phyloP scores from a whole-genome alignment of 2,888 invertebrate genomes.

The Papilio gigon region DNA sequence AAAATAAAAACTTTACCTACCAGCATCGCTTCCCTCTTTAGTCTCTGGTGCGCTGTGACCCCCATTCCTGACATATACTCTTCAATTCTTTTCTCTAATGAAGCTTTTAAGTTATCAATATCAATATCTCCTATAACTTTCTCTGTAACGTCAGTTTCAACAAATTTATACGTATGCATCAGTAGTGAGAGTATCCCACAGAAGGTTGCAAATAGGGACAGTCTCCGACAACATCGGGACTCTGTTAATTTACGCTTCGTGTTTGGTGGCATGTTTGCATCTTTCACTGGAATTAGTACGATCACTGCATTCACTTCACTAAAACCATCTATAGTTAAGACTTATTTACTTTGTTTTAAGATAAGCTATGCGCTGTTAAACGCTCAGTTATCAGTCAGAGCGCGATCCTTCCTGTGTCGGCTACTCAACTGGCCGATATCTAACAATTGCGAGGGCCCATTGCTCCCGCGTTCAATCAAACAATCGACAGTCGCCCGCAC shows the following conservation, averaged over 20 bases:
- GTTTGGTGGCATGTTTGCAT: constrained; percentile 40
- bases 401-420: constrained; percentile 72
- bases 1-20: constrained; percentile 53
- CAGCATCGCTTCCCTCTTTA: constrained; percentile 74
- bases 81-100: constrained; percentile 64
- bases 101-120: constrained; percentile 55
- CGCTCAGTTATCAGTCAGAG: constrained; percentile 68
- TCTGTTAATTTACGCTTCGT: constrained; percentile 46
- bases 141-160: constrained; percentile 51
- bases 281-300: constrained; percentile 13
- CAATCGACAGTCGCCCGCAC: constrained; percentile 60
- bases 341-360: neutral
- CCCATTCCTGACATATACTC: constrained; percentile 58
- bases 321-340: neutral
- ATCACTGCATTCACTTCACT: neutral
- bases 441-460: constrained; percentile 69
- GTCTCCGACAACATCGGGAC: constrained; percentile 59
- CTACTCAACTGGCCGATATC: constrained; percentile 73
- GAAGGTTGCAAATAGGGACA: constrained; percentile 66
- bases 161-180: constrained; percentile 66
- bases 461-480: constrained; percentile 67
- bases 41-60: constrained; percentile 53
- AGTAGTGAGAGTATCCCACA: constrained; percentile 70
- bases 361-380: constrained; percentile 27
- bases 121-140: constrained; percentile 56